These are phyloP conservation scores for Elephantulus edwardii DNA, from an alignment of 2,113 vertebrate genomes.

Conservation along the genomic window DNA sequence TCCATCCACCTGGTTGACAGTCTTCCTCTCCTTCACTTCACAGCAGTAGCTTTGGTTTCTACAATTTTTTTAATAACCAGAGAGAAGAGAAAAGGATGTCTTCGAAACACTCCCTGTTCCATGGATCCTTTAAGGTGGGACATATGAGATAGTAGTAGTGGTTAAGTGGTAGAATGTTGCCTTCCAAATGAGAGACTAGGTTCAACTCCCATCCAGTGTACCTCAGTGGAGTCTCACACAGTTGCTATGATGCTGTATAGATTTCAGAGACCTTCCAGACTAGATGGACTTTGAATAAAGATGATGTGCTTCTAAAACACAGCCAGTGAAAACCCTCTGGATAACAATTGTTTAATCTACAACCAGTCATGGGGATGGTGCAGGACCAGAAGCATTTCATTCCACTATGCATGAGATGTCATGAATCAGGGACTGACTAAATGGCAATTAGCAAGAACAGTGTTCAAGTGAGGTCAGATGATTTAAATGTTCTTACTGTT, in stretches of 20 bases:
- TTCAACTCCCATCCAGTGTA: neutral
- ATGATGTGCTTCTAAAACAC: neutral
- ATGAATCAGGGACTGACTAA: neutral
- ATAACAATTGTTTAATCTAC: neutral
- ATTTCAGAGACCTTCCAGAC: neutral
- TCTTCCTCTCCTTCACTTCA: no score
- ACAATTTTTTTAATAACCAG: conserved; percentile 47
- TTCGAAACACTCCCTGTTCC: neutral
- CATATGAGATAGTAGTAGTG: neutral
- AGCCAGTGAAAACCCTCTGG: neutral
- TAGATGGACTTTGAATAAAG: neutral
- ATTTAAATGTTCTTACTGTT: neutral
- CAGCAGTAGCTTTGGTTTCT: no score
- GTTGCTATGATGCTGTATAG: neutral
- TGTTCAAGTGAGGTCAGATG: neutral
- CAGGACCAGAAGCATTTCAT: neutral
- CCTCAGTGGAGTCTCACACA: neutral
- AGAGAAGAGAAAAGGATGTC: neutral
- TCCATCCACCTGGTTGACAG: no score
- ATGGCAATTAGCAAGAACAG: neutral
- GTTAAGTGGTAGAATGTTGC: neutral
- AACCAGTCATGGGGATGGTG: neutral
- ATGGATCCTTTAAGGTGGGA: neutral
- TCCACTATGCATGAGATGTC: neutral
- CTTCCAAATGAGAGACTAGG: neutral